Percentiles rank a stretch among this genome's conserved stretches.
These are phyloP conservation scores for Bos taurus DNA, from an alignment of 2,113 vertebrate genomes.

Conservation along the genomic window ARS-UCD2.0 NC_037337.1:94336501-94337000, in stretches of 20 bases:
- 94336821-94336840: slow-evolving; percentile 2
- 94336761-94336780: not conserved
- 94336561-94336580: not conserved
- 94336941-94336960: not conserved
- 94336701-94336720: not conserved
- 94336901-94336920: not conserved
- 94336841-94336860: not conserved
- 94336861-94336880: not conserved
- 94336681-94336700: not conserved
- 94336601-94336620: slow-evolving; percentile 32
- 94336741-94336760: not conserved
- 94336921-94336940: not conserved
- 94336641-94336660: slow-evolving; percentile 23
- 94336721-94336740: not conserved
- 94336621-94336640: not conserved
- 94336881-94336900: not conserved
- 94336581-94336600: not conserved
- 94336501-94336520: not conserved
- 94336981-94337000: not conserved
- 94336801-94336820: not conserved
- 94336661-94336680: not conserved
- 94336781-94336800: not conserved
- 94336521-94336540: not conserved
- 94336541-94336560: not conserved
- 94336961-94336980: not conserved